Conservation (phyloP, 2,888 invertebrate genomes). For the Ecliptopera silaceata region DNA sequence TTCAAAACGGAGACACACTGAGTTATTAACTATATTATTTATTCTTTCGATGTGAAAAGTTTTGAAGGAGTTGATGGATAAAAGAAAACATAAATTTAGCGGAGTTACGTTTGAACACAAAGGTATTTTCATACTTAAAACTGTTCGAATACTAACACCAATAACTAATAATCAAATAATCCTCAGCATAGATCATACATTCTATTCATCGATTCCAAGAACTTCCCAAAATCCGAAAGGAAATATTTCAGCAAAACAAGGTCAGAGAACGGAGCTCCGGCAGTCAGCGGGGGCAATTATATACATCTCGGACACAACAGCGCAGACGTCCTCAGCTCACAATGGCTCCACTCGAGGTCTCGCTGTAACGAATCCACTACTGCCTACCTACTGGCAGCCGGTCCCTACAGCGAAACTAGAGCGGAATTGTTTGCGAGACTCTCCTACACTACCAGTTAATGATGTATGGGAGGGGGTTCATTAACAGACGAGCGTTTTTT, state of each 20-base stretch:
- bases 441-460: slow-evolving; percentile 69
- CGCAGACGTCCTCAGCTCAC: slow-evolving; percentile 77
- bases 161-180: no score
- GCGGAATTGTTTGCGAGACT: slow-evolving; percentile 76
- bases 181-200: no score
- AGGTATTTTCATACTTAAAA: no score
- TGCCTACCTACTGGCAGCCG: slow-evolving; percentile 66
- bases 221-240: slow-evolving; percentile 21
- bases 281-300: slow-evolving; percentile 73
- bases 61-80: no score
- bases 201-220: slow-evolving; percentile 10
- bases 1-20: background rate
- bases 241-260: slow-evolving; percentile 34
- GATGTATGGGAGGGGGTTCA: slow-evolving; percentile 73
- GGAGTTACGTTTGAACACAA: no score
- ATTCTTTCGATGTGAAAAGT: no score
- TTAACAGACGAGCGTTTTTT: slow-evolving; percentile 63
- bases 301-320: slow-evolving; percentile 80
- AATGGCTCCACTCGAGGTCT: slow-evolving; percentile 76
- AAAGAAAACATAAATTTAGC: no score
- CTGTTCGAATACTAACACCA: no score
- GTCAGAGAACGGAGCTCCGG: slow-evolving; percentile 36
- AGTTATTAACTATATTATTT: no score
- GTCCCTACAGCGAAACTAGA: slow-evolving; percentile 73
- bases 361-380: slow-evolving; percentile 80